Conservation (phyloP, 2,113 vertebrate genomes). For the mouse (Mus musculus) region DNA sequence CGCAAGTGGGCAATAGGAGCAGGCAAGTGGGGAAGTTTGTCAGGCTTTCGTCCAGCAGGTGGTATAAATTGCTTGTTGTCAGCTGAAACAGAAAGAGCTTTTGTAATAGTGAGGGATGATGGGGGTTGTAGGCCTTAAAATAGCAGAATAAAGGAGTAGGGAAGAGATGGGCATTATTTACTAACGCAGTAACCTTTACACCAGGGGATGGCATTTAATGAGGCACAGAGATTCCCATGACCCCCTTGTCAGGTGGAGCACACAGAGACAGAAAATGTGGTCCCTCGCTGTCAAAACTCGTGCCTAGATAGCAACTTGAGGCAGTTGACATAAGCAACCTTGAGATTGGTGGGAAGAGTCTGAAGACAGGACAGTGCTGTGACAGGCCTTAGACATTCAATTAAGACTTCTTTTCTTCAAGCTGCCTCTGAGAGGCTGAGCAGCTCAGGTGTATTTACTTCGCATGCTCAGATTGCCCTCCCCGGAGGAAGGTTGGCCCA, state of each 20-base stretch:
- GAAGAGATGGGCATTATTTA: not conserved
- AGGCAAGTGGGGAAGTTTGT: not conserved
- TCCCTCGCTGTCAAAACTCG: not conserved
- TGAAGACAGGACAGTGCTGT: not conserved
- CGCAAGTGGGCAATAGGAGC: no score
- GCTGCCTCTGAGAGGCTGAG: not conserved
- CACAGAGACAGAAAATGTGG: not conserved
- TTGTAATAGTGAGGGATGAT: not conserved
- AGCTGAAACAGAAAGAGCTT: conserved; percentile 21
- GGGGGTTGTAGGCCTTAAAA: not conserved
- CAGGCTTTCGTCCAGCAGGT: not conserved
- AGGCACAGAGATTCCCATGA: not conserved
- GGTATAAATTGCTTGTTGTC: not conserved
- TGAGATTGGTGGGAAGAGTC: not conserved
- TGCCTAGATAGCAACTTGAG: not conserved
- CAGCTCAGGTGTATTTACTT: not conserved
- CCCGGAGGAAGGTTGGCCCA: not conserved
- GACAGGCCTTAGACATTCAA: not conserved
- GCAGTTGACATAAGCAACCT: not conserved
- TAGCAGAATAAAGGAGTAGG: conserved; percentile 3
- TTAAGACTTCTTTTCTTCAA: not conserved
- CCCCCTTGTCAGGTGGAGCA: not conserved
- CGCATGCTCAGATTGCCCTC: conserved; percentile 1
- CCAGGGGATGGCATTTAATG: not conserved
- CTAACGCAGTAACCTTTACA: not conserved